Base-by-base conservation (phyloP, 2,888 invertebrate species). In the Bellardia bayeri region DNA sequence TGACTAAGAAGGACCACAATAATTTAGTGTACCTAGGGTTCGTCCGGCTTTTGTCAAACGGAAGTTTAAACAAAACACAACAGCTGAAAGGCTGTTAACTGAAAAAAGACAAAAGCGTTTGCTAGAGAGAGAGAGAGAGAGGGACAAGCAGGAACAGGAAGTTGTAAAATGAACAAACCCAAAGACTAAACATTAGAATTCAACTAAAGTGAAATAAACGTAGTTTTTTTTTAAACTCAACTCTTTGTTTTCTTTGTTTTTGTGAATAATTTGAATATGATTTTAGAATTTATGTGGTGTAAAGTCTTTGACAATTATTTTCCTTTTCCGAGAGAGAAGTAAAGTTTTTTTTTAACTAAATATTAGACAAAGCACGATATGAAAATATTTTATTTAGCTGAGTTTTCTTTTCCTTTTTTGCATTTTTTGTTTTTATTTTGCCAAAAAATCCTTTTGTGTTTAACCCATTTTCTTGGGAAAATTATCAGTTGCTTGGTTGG, bases 211-310 rank as follows among this genome's bases (percentile, higher is more conserved):
- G 37, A 54, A 51, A n/a, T n/a, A n/a, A n/a, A n/a, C n/a, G n/a
- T n/a, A n/a, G 49, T 23, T 23, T 23, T 23, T 23, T 23, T 23
- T 23, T 42, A 23, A 69, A 69, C 11, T 71, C 14, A 54, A 63
- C 40, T 71, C 51, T 71, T 63, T 71, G 63, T 80, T 80, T 49
- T 14, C 7, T 23, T 68, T 42, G n/a, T 64, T 63, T 9, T 51
- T 64, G 11, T 14, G 61, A 51, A 80, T 49, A 81, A 85, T 80
- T 85, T 81, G 75, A 80, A 85, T 85, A 81, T 78, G 87, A 87
- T 87, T 82, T 64, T 75, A 45, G 51, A 87, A 87, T 87, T 87
- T 85, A 87, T 87, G 87, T 87, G 82, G 85, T 87, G 87, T 82
- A 82, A 87, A 87, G 49, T 71, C 81, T 81, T 80, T 78, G 76